These are phyloP conservation scores for Anoura caudifer DNA, from an alignment of 2,113 vertebrate genomes.

Conservation along the genomic window DNA sequence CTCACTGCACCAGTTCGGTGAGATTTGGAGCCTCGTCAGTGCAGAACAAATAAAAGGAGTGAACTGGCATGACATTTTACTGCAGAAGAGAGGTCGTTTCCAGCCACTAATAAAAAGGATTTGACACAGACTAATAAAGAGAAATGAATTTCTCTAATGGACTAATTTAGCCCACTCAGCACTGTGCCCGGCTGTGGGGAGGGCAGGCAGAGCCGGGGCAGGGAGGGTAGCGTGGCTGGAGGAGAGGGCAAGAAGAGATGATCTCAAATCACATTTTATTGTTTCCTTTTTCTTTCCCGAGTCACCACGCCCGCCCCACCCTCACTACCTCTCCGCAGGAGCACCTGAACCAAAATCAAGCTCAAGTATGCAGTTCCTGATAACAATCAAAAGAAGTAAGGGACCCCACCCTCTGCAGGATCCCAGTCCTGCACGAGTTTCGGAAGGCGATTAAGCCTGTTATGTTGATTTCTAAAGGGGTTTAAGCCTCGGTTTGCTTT, in stretches of 20 bases:
- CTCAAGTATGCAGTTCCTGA: slow-evolving; percentile 23
- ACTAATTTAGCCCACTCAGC: slow-evolving; percentile 83
- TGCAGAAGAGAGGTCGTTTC: slow-evolving; percentile 83
- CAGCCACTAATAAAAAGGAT: slow-evolving; percentile 87
- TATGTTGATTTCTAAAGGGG: slow-evolving; percentile 66
- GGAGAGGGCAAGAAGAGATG: slow-evolving; percentile 10
- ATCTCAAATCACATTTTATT: slow-evolving; percentile 52
- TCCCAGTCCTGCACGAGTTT: slow-evolving; percentile 47
- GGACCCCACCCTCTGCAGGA: slow-evolving; percentile 25
- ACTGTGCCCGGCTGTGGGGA: slow-evolving; percentile 67
- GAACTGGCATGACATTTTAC: slow-evolving; percentile 85
- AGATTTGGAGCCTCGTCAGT: slow-evolving; percentile 79
- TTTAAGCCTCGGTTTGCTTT: slow-evolving; percentile 62
- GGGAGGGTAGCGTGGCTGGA: neutral
- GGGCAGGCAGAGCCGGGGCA: slow-evolving; percentile 23
- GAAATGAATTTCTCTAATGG: slow-evolving; percentile 87
- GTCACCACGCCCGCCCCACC: neutral
- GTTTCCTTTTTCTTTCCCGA: slow-evolving; percentile 46
- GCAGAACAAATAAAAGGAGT: slow-evolving; percentile 82
- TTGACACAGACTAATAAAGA: slow-evolving; percentile 86
- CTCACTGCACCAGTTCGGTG: slow-evolving; percentile 75
- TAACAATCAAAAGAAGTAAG: slow-evolving; percentile 60
- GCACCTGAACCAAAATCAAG: slow-evolving; percentile 59
- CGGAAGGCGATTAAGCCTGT: slow-evolving; percentile 68
- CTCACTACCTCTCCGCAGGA: slow-evolving; percentile 17